Evolutionary conservation across 2,888 invertebrate genomes (phyloP).

Genomic region (Pseudoips prasinana): DNA sequence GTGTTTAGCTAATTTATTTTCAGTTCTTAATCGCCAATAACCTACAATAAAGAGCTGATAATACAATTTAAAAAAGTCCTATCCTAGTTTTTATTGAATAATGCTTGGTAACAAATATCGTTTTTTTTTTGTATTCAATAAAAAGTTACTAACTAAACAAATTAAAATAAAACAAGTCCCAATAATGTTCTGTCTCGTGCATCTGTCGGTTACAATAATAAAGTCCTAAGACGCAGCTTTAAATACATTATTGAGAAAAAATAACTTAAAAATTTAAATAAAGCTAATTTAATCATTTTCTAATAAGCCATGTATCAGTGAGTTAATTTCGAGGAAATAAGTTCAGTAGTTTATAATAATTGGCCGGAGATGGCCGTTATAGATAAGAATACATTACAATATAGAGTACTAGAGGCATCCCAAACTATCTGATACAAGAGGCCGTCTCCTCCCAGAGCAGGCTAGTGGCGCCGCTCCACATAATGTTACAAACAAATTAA

Average conservation of each 20-base stretch:
- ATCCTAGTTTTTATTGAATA: slow-evolving; percentile 79
- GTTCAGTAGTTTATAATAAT: slow-evolving; percentile 35
- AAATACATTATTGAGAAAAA: slow-evolving; percentile 57
- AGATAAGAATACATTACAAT: slow-evolving; percentile 39
- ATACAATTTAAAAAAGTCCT: slow-evolving; percentile 79
- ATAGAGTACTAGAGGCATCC: slow-evolving; percentile 38
- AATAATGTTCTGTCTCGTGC: slow-evolving; percentile 56
- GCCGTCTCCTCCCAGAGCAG: slow-evolving; percentile 37
- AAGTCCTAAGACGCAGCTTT: slow-evolving; percentile 28
- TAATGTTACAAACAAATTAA: slow-evolving; percentile 44
- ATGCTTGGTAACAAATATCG: slow-evolving; percentile 81
- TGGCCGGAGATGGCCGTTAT: slow-evolving; percentile 37
- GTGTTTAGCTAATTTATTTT: slow-evolving; percentile 81
- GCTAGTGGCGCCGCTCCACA: slow-evolving; percentile 23
- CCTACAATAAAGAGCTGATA: slow-evolving; percentile 81
- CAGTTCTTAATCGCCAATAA: slow-evolving; percentile 82
- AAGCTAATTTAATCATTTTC: slow-evolving; percentile 68
- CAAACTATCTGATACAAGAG: slow-evolving; percentile 58
- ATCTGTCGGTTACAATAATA: slow-evolving; percentile 30
- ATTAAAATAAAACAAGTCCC: slow-evolving; percentile 67
- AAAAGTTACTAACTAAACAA: slow-evolving; percentile 71
- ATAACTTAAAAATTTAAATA: slow-evolving; percentile 75
- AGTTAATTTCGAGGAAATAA: slow-evolving; percentile 53
- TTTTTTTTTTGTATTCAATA: slow-evolving; percentile 78
- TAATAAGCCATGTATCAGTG: slow-evolving; percentile 65